Conservation (phyloP, 23 tunicate species). For the Ciona savignyi region DNA sequence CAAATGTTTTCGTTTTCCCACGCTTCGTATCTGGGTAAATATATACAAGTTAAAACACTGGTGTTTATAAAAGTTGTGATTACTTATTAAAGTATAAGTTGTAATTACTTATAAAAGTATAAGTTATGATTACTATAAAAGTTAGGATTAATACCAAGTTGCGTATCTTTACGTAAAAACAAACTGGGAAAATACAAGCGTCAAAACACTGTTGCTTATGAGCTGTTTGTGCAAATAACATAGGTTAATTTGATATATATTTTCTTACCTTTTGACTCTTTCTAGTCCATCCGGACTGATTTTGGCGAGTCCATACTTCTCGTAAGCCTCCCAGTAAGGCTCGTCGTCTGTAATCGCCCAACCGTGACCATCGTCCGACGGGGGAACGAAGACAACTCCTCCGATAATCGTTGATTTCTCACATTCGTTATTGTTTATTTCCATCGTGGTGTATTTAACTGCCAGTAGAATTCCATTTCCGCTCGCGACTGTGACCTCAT, state of each 20-base stretch:
- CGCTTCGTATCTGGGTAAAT: conserved; percentile 56
- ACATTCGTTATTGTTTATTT: not conserved
- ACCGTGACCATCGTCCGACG: conserved; percentile 76
- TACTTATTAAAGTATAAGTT: too few species aligned
- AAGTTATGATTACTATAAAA: too few species aligned
- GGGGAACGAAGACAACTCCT: conserved; percentile 70
- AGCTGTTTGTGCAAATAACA: too few species aligned
- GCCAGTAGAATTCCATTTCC: conserved; percentile 44
- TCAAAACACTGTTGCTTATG: too few species aligned
- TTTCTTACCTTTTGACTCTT: conserved; percentile 45
- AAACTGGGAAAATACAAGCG: too few species aligned
- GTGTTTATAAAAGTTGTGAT: too few species aligned
- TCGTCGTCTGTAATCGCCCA: conserved; percentile 61
- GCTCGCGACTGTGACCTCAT: conserved; percentile 56
- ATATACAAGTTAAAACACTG: too few species aligned
- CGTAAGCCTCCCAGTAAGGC: conserved; percentile 67
- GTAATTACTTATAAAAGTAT: too few species aligned
- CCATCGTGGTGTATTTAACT: not conserved
- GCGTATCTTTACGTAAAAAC: too few species aligned
- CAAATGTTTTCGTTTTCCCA: conserved; percentile 62
- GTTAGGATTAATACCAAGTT: too few species aligned
- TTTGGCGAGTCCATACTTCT: conserved; percentile 36
- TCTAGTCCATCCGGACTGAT: conserved; percentile 49
- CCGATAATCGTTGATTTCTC: conserved; percentile 8
- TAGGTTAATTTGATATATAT: too few species aligned